Evolutionary conservation across 1,140 invertebrate genomes (phyloP).

Genomic region (Solen grandis): DNA sequence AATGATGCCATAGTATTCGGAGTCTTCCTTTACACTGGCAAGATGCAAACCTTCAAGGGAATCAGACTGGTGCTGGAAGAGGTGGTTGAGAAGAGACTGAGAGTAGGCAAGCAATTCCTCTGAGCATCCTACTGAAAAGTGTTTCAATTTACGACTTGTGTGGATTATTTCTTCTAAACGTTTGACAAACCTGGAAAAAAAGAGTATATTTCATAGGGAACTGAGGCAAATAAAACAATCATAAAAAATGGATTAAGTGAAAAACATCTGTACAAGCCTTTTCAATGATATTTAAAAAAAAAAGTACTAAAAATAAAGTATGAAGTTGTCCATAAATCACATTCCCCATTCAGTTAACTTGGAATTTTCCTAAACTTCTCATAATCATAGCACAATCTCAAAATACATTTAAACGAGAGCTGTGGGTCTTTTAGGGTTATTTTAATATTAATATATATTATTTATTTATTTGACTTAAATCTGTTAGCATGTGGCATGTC

Average conservation of each 20-base stretch:
- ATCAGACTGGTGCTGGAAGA: slow-evolving; percentile 82
- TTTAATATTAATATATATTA: too few species aligned
- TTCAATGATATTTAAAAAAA: background rate
- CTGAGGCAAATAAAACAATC: background rate
- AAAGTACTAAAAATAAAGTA: slow-evolving; percentile 11
- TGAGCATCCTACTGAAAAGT: slow-evolving; percentile 84
- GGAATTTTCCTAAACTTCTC: too few species aligned
- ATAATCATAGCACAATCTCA: too few species aligned
- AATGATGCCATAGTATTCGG: slow-evolving; percentile 85
- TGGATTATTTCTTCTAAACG: slow-evolving; percentile 77
- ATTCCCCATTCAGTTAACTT: background rate
- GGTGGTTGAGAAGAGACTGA: slow-evolving; percentile 80
- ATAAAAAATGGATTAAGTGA: too few species aligned
- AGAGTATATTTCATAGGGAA: slow-evolving; percentile 16
- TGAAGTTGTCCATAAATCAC: background rate
- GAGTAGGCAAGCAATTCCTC: slow-evolving; percentile 83
- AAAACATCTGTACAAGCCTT: too few species aligned
- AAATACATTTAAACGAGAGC: too few species aligned
- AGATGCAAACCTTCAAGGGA: slow-evolving; percentile 83
- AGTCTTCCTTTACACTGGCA: slow-evolving; percentile 89
- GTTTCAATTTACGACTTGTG: slow-evolving; percentile 80
- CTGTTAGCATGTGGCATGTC: too few species aligned
- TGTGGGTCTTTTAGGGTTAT: too few species aligned
- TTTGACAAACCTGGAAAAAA: slow-evolving; percentile 75
- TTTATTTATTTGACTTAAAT: too few species aligned